Evolutionary conservation across 2,888 invertebrate genomes (phyloP).

Genomic region (Hirtodrosophila trivittata): DNA sequence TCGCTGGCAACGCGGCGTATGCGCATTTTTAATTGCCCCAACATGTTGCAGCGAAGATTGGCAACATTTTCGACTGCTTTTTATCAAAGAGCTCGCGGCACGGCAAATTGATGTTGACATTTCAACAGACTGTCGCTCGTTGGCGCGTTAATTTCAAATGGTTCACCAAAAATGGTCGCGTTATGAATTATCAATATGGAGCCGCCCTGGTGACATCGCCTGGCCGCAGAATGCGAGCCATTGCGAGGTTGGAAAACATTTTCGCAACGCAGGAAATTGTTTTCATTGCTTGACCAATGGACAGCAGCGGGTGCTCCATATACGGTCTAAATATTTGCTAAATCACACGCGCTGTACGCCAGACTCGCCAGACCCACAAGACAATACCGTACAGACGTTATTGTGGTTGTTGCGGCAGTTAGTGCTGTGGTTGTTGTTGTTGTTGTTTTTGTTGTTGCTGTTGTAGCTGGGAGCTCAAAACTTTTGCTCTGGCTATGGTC

Average conservation of each 20-base stretch:
- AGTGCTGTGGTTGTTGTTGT: slow-evolving; percentile 18
- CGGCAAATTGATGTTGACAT: slow-evolving; percentile 77
- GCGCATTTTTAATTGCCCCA: slow-evolving; percentile 78
- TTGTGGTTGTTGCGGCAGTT: slow-evolving; percentile 10
- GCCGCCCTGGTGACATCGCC: slow-evolving; percentile 62
- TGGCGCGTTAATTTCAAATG: slow-evolving; percentile 75
- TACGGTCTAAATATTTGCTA: slow-evolving; percentile 78
- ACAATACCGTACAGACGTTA: slow-evolving; percentile 54
- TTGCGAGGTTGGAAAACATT: slow-evolving; percentile 30
- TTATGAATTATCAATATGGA: slow-evolving; percentile 76
- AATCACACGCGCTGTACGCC: slow-evolving; percentile 72
- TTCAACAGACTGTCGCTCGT: slow-evolving; percentile 60
- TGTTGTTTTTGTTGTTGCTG: slow-evolving; percentile 27
- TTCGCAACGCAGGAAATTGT: slow-evolving; percentile 74
- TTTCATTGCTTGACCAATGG: slow-evolving; percentile 54
- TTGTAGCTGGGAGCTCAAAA: slow-evolving; percentile 36
- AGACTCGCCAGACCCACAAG: slow-evolving; percentile 49
- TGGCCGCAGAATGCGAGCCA: slow-evolving; percentile 29
- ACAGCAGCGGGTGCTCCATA: slow-evolving; percentile 70
- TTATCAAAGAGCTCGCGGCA: slow-evolving; percentile 55
- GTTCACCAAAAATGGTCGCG: slow-evolving; percentile 67
- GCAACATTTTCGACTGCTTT: slow-evolving; percentile 56
- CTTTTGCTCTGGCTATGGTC: slow-evolving; percentile 65
- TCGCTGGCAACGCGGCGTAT: slow-evolving; percentile 71
- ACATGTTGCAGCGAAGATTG: slow-evolving; percentile 72